phyloP scores from a whole-genome alignment of 2,113 vertebrate genomes.

The Spheniscus mendiculus region DNA sequence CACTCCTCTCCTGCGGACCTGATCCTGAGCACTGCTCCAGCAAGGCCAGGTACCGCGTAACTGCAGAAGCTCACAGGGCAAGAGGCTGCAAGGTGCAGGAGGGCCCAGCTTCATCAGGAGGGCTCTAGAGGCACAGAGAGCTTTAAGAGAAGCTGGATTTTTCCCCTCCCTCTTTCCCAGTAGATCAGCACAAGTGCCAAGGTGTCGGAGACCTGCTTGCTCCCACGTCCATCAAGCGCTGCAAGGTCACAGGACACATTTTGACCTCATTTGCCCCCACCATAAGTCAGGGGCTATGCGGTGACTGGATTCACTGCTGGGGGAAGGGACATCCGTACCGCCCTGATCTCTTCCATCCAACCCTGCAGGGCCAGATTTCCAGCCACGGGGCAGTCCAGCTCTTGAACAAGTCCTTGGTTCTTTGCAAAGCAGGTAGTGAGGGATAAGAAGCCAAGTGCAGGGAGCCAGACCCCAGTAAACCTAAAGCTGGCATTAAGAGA shows the following conservation, averaged over 20 bases:
- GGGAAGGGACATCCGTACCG: background rate
- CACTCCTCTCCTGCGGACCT: background rate
- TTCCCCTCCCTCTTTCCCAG: background rate
- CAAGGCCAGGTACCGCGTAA: background rate
- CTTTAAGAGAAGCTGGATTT: background rate
- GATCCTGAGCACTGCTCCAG: background rate
- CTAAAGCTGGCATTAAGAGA: constrained; percentile 20
- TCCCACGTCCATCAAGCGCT: background rate
- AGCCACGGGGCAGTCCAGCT: background rate
- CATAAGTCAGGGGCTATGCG: background rate
- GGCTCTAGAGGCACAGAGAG: background rate
- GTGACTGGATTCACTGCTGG: background rate
- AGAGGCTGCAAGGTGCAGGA: background rate
- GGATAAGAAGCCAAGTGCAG: background rate
- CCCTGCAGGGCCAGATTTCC: background rate
- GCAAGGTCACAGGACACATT: background rate
- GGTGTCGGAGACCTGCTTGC: background rate
- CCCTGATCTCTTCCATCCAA: background rate
- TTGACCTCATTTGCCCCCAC: background rate
- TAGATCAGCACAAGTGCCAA: background rate
- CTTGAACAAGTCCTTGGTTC: background rate
- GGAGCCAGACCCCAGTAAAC: background rate
- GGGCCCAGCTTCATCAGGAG: background rate
- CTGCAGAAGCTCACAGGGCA: background rate
- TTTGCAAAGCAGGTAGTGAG: background rate